Conservation (phyloP, 2,797 vertebrate genomes). For the Graptemys geographica region DNA sequence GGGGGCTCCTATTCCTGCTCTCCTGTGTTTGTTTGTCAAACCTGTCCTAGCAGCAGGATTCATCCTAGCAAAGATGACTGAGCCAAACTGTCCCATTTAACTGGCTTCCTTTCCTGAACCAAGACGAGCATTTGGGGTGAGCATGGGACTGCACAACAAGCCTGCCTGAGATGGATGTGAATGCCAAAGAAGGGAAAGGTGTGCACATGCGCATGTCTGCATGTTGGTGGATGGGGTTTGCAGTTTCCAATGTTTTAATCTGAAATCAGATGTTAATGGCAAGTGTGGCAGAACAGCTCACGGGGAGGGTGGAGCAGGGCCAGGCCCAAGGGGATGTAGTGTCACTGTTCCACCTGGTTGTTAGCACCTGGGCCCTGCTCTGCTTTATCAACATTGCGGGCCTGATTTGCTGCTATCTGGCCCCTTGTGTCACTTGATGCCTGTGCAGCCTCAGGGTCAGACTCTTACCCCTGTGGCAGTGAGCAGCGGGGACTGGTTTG, state of each 20-base stretch:
- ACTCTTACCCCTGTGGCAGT: background rate
- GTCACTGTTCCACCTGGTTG: too few species aligned
- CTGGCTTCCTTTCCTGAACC: background rate
- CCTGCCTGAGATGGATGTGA: background rate
- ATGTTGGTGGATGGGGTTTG: too few species aligned
- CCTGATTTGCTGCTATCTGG: background rate
- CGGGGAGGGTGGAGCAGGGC: too few species aligned
- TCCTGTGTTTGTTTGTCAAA: background rate
- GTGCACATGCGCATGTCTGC: background rate
- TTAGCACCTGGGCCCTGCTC: too few species aligned
- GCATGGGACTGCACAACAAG: background rate
- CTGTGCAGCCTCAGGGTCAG: background rate
- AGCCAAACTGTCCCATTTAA: background rate
- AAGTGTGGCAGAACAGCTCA: too few species aligned
- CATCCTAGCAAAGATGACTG: background rate
- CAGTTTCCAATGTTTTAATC: too few species aligned
- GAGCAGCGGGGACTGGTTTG: background rate
- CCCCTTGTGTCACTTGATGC: background rate
- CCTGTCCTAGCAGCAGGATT: background rate
- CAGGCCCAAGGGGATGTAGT: too few species aligned
- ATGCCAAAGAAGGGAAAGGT: background rate
- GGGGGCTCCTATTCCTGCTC: background rate
- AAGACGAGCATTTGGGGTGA: background rate
- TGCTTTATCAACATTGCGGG: too few species aligned
- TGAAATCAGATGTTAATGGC: too few species aligned